Evolutionary conservation across 1,140 invertebrate species (phyloP), one percentile per base, ranked within the genome.

Genomic region (Hylaeus volcanicus): DNA sequence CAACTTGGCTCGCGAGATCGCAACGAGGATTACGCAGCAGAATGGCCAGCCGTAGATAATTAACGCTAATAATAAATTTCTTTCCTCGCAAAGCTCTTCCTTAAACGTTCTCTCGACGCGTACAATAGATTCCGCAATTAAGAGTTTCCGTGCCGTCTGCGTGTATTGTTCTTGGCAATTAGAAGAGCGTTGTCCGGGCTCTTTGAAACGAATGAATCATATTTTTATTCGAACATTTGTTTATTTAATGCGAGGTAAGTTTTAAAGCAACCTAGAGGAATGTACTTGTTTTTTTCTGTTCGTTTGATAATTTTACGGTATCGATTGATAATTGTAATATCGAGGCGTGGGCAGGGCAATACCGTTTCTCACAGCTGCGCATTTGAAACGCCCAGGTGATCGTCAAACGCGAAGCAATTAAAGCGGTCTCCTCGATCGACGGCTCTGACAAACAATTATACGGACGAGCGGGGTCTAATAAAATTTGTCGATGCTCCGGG

Each of bases 11-110:
- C 4, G 9, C 51, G 37, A 74, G 69, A 74, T 79, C 45, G 56
- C 55, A 26, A 26, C 53, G 68, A 74, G 70, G 71, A 75, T 82
- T 82, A n/a, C 79, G 41, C 15, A 48, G 58, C 9, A 55, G 60
- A 56, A 82, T 64, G 60, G 39, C 45, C 12, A n/a, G 6, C 45
- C 56, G 9, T 48, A 48, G 5, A n/a, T 53, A 76, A 75, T 76
- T 69, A 69, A 48, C 26, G 14, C 5, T 37, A 45, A 72, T 61
- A 39, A 11, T 61, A 48, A 72, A 72, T 58, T 45, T 61, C 56
- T 43, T 48, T 12, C 11, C n/a, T 26, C 43, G 41, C 6, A 56
- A 56, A 41, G 45, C 65, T 48, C 43, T 45, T 26, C 15, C 65
- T 68, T 68, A 72, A 60, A 39, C 56, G n/a, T 60, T 74, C 26